Evolutionary conservation across 2,888 invertebrate species (phyloP).

Genomic region (Lepetodrilus schrolli): DNA sequence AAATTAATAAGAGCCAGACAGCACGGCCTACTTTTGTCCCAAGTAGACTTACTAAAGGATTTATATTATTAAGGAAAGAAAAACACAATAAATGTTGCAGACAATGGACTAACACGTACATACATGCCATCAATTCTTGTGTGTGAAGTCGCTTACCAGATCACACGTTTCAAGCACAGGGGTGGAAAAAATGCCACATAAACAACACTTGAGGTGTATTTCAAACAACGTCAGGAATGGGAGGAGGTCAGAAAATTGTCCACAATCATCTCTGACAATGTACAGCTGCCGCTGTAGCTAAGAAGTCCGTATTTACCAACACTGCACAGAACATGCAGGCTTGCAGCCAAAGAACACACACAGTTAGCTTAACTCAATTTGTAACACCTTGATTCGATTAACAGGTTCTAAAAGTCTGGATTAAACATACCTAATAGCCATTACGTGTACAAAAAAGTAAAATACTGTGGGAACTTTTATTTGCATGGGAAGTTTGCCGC

Average conservation of each 20-base stretch:
- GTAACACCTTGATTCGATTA: conserved; percentile 22
- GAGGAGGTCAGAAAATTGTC: background rate
- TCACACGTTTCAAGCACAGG: background rate
- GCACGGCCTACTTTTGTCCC: no score
- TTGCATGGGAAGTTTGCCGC: no score
- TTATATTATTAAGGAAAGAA: no score
- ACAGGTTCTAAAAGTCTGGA: conserved; percentile 7
- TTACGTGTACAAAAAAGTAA: background rate
- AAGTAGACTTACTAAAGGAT: no score
- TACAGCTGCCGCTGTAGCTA: background rate
- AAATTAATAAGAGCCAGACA: no score
- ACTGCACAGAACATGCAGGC: background rate
- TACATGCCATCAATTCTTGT: no score
- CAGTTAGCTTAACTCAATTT: conserved; percentile 18
- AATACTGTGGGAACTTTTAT: no score
- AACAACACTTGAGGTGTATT: background rate
- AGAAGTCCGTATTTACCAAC: background rate
- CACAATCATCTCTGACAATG: background rate
- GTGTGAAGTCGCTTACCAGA: background rate
- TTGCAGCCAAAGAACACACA: conserved; percentile 1
- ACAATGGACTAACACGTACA: no score
- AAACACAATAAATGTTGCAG: no score
- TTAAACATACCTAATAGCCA: conserved; percentile 3
- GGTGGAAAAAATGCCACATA: background rate
- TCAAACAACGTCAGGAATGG: conserved; percentile 1